Evolutionary conservation across 35 echinoderm and acorn worm species (phyloP).

Genomic region (Anneissia japonica): DNA sequence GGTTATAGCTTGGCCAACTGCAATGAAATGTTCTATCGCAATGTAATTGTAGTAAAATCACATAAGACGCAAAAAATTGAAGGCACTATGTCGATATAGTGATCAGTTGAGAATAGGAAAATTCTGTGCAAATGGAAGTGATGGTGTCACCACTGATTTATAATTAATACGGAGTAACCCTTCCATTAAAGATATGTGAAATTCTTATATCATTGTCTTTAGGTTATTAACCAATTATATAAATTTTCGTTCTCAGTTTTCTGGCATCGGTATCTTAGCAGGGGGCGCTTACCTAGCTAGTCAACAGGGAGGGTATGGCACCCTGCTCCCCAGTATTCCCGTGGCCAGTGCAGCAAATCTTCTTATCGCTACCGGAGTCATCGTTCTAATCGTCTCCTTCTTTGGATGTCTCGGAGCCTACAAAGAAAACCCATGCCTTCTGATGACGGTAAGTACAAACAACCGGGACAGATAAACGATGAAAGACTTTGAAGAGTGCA

Average conservation of each 20-base stretch:
- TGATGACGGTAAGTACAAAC: background rate
- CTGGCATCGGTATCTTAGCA: background rate
- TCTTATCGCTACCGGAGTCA: conserved; percentile 2
- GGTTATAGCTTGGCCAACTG: no score
- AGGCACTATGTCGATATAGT: no score
- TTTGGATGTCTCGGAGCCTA: conserved; percentile 7
- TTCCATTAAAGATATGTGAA: no score
- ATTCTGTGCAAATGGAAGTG: no score
- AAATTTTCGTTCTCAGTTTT: background rate
- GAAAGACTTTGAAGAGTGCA: no score
- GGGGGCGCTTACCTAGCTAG: background rate
- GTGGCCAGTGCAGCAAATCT: background rate
- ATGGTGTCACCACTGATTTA: no score
- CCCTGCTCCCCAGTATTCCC: background rate
- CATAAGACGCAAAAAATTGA: no score
- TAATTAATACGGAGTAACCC: no score
- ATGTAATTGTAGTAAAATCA: no score
- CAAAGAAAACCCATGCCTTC: conserved; percentile 7
- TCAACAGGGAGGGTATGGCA: background rate
- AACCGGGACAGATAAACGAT: background rate
- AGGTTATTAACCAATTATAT: background rate
- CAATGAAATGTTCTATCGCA: no score
- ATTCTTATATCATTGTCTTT: no score
- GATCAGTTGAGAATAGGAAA: no score
- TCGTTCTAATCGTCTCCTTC: conserved; percentile 1